phyloP scores from a whole-genome alignment of 2,113 vertebrate species.

The Serilophus lunatus region DNA sequence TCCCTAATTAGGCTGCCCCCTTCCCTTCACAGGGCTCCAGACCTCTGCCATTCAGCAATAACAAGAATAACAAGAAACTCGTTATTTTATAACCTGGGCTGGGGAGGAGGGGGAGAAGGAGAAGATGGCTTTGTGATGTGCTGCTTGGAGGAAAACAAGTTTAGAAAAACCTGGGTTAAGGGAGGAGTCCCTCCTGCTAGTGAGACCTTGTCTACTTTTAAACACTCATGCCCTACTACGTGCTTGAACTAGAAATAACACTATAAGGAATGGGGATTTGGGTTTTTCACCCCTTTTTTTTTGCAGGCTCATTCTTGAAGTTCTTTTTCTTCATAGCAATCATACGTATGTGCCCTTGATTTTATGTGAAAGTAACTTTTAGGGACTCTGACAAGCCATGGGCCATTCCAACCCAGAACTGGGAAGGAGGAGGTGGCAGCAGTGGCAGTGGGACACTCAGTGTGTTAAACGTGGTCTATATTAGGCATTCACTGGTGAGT shows the following conservation, averaged over 20 bases:
- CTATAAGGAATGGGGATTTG: not conserved
- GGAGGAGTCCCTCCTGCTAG: not conserved
- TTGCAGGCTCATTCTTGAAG: not conserved
- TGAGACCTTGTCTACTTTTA: not conserved
- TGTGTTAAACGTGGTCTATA: not conserved
- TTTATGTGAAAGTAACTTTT: not conserved
- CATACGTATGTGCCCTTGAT: not conserved
- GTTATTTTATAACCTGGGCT: conserved; percentile 54
- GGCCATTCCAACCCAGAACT: not conserved
- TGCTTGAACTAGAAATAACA: not conserved
- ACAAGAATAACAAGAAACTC: conserved; percentile 59
- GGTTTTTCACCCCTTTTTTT: not conserved
- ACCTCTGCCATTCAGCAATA: conserved; percentile 45
- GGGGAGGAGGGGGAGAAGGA: not conserved
- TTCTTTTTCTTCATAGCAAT: not conserved
- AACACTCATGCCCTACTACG: not conserved
- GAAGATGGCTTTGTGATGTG: conserved; percentile 46
- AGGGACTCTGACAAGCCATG: not conserved
- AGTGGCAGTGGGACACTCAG: not conserved
- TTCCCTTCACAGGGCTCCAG: conserved; percentile 53
- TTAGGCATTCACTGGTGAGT: rapidly evolving
- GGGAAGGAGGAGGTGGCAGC: not conserved
- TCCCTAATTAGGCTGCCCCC: conserved; percentile 77
- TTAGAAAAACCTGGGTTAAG: conserved; percentile 1
- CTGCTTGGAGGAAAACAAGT: conserved; percentile 25